Evolutionary conservation across 1,140 invertebrate genomes (phyloP), one percentile per base, ranked within the genome.

Genomic region (Leguminivora glycinivorella): DNA sequence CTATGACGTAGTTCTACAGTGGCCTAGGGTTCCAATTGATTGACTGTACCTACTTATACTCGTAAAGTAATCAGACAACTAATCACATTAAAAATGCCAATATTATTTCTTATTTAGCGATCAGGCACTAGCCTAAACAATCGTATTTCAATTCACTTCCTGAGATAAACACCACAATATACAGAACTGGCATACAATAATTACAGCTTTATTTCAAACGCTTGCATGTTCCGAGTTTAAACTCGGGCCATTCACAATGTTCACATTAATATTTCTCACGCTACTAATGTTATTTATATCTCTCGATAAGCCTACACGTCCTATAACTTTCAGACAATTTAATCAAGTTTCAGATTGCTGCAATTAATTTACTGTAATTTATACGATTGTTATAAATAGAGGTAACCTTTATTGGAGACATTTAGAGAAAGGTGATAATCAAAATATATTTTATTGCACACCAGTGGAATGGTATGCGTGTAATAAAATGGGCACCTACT

Each of bases 181-280:
- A 63, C 29, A 17, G 58, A 63, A 63, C 26, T 29, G 25, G 58
- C 58, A 7, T 17, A 26, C 26, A 63, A 58, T 58, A 29, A 58
- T 63, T 29, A 63, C 26, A 22, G 58, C 58, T 7, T 29, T 29
- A 29, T 26, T 34, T 52, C 47, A 52, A 52, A 63, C 17, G n/a
- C 26, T 63, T 63, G 58, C 58, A 63, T 63, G 58, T 58, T 58
- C 58, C 25, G 31, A 7, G 58, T 19, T 63, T 63, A 34, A 63
- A 63, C 26, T 31, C 26, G n/a, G 24, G 58, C 58, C 58, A 31
- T 63, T 63, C 58, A 29, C 58, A 63, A 63, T 63, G 58, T 29
- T 29, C 58, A 63, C 58, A 63, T 63, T 63, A 63, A 63, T 63
- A 63, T 63, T 63, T 63, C 58, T 63, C 58, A 31, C 58, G 58